Evolutionary conservation across 2,888 invertebrate genomes (phyloP).

Genomic region (Morinoia aosen): DNA sequence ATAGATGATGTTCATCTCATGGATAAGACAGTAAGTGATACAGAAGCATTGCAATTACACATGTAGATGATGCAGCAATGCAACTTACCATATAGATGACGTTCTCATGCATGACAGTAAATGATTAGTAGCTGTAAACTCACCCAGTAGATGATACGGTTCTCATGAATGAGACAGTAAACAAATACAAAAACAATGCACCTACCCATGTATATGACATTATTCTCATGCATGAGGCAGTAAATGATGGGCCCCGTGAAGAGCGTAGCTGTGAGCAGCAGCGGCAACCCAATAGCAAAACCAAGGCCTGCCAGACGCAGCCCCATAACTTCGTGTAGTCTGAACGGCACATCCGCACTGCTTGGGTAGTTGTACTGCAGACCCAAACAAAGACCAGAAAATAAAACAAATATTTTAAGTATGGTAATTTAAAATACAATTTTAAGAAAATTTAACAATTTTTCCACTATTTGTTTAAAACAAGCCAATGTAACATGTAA

Average conservation of each 20-base stretch:
- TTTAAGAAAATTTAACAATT: neutral
- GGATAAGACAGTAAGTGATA: too few species aligned
- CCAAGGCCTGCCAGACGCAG: constrained; percentile 82
- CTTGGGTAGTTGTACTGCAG: neutral
- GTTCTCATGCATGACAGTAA: constrained; percentile 52
- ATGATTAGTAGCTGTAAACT: constrained; percentile 55
- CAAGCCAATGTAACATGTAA: too few species aligned
- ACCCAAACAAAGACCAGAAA: constrained; percentile 58
- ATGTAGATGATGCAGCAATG: too few species aligned
- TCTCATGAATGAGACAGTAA: too few species aligned
- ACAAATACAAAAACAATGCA: neutral
- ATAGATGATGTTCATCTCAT: too few species aligned
- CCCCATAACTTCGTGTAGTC: constrained; percentile 75
- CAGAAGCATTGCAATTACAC: too few species aligned
- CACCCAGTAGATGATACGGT: too few species aligned
- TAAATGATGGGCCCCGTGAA: constrained; percentile 81
- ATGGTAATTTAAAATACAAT: neutral
- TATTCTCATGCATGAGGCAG: constrained; percentile 36
- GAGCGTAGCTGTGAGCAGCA: constrained; percentile 83
- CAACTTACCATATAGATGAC: neutral
- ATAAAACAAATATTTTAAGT: neutral
- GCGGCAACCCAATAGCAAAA: constrained; percentile 81
- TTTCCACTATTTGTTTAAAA: too few species aligned
- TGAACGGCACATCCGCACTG: constrained; percentile 32
- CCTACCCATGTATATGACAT: neutral